Conservation (phyloP, 2,113 vertebrate species). For the Apaloderma vittatum region DNA sequence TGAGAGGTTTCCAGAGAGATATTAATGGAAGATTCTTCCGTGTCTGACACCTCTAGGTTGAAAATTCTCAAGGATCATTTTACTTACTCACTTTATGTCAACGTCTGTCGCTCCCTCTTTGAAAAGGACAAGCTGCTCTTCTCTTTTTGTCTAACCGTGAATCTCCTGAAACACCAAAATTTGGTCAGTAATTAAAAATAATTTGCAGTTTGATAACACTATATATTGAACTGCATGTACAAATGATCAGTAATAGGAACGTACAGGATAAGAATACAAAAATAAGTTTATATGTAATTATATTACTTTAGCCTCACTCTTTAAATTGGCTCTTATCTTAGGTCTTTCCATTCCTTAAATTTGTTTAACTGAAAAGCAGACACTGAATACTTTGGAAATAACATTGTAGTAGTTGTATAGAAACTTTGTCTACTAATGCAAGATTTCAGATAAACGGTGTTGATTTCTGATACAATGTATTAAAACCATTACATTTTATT, state of each 20-base stretch:
- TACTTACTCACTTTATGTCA: slow-evolving; percentile 88
- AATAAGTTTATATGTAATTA: background rate
- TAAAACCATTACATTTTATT: background rate
- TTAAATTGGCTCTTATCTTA: background rate
- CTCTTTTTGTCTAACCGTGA: slow-evolving; percentile 89
- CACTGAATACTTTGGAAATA: background rate
- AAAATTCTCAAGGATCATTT: slow-evolving; percentile 90
- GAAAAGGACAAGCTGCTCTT: slow-evolving; percentile 95
- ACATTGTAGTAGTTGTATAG: background rate
- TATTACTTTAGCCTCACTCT: background rate
- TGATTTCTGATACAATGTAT: background rate
- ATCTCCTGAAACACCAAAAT: slow-evolving; percentile 83
- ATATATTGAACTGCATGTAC: background rate
- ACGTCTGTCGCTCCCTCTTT: slow-evolving; percentile 91
- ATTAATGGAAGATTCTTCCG: background rate
- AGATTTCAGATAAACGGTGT: background rate
- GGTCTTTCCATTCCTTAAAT: background rate
- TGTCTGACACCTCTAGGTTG: slow-evolving; percentile 72
- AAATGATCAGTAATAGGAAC: background rate
- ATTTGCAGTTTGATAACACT: background rate
- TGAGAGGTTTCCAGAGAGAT: background rate
- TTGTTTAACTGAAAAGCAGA: background rate
- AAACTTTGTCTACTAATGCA: background rate
- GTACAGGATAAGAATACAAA: background rate
- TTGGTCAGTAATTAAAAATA: slow-evolving; percentile 73